Conservation (phyloP, 2,888 invertebrate genomes). For the Agonopterix heracliana region DNA sequence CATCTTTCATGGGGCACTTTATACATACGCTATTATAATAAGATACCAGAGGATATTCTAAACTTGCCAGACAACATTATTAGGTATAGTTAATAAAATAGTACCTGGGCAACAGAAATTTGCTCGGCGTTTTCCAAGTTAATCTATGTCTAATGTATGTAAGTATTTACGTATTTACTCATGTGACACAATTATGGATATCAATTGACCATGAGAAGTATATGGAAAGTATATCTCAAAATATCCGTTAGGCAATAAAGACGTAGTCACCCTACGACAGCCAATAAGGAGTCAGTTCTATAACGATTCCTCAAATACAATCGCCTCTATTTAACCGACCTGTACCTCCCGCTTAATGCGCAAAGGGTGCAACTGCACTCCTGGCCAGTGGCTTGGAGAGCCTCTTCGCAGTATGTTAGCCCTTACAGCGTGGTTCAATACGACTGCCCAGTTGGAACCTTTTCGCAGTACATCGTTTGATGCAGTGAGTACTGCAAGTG, state of each 20-base stretch:
- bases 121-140: too few species aligned
- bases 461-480: not conserved
- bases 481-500: not conserved
- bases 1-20: too few species aligned
- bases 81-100: too few species aligned
- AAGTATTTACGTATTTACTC: too few species aligned
- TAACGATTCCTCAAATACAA: conserved; percentile 6
- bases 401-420: not conserved
- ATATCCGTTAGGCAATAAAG: not conserved
- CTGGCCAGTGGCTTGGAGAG: not conserved
- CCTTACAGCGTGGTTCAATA: too few species aligned
- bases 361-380: not conserved
- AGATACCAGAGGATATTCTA: too few species aligned
- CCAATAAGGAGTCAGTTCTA: conserved; percentile 4
- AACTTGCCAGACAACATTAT: too few species aligned
- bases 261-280: not conserved
- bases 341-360: not conserved
- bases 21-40: too few species aligned
- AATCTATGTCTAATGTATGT: too few species aligned
- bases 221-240: not conserved
- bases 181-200: too few species aligned
- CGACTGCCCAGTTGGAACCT: not conserved
- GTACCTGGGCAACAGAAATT: too few species aligned
- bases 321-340: conserved; percentile 3
- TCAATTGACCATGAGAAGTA: not conserved